A percentile compares a stretch with the other conserved stretches of the same genome.
Evolutionary conservation across 2,888 invertebrate species (phyloP).

Genomic region (Nemurella pictetii): DNA sequence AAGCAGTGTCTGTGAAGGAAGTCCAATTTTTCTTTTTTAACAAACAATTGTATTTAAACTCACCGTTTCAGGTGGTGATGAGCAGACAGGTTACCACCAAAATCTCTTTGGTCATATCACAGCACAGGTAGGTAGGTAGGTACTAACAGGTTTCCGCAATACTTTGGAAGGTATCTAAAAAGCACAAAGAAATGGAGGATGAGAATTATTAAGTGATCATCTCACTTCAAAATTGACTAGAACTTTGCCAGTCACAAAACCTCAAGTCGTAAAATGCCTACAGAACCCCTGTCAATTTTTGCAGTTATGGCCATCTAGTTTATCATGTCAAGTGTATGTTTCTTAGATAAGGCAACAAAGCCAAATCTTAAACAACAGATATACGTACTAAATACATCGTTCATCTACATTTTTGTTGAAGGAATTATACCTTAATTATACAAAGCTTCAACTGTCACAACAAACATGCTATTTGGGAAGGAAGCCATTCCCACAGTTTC

Average conservation of each 20-base stretch:
- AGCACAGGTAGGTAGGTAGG: too few relatives aligned
- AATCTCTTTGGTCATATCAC: too few relatives aligned
- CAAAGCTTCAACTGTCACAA: not conserved
- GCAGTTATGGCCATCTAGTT: not conserved
- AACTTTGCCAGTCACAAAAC: not conserved
- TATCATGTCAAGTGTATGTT: not conserved
- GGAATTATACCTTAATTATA: not conserved
- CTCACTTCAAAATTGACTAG: not conserved
- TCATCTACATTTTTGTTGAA: not conserved
- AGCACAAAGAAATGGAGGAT: too few relatives aligned
- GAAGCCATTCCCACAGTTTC: conserved; percentile 22
- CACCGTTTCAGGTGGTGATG: too few relatives aligned
- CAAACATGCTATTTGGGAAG: conserved; percentile 6
- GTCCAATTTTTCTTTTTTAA: too few relatives aligned
- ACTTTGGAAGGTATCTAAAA: too few relatives aligned
- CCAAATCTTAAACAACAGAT: not conserved
- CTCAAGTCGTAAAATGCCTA: not conserved
- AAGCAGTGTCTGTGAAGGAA: too few relatives aligned
- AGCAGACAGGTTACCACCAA: too few relatives aligned
- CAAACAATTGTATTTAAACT: too few relatives aligned
- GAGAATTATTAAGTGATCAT: too few relatives aligned
- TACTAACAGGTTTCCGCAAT: too few relatives aligned
- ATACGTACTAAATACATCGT: too few relatives aligned
- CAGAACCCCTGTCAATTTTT: not conserved
- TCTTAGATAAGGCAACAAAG: not conserved